Conservation (phyloP, 2,888 invertebrate species). For the Melanotus villosus region DNA sequence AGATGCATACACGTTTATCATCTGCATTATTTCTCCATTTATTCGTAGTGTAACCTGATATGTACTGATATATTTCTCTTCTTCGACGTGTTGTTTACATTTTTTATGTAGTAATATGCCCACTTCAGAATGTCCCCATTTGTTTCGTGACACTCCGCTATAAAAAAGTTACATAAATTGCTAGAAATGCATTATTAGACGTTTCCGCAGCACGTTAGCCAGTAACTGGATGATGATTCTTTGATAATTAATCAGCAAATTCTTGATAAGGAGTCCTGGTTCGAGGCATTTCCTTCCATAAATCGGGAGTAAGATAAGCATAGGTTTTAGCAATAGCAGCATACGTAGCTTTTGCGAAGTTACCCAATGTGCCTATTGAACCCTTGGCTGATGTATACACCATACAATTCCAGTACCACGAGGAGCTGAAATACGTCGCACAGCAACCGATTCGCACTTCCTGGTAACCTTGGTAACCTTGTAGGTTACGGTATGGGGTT, state of each 20-base stretch:
- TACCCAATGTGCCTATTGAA: conserved; percentile 97
- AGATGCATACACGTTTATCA: too few species aligned
- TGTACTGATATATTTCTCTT: too few species aligned
- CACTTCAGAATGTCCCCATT: too few species aligned
- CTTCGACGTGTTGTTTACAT: too few species aligned
- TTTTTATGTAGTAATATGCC: too few species aligned
- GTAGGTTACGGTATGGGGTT: conserved; percentile 99
- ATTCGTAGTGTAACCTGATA: too few species aligned
- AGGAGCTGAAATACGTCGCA: conserved; percentile 98
- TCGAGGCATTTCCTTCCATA: conserved; percentile 97
- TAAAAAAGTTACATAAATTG: background rate
- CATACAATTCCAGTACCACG: conserved; percentile 99
- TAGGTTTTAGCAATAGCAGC: conserved; percentile 99
- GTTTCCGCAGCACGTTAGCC: conserved; percentile 64
- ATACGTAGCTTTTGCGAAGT: conserved; percentile 99
- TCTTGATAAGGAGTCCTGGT: conserved; percentile 97
- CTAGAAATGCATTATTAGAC: conserved; percentile 53
- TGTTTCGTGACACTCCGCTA: too few species aligned
- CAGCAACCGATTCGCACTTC: conserved; percentile 98
- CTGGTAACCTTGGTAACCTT: conserved; percentile 96
- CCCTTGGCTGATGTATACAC: conserved; percentile 99
- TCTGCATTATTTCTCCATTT: too few species aligned
- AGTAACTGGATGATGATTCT: conserved; percentile 73
- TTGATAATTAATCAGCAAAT: conserved; percentile 89
- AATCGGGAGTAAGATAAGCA: conserved; percentile 97